Evolutionary conservation across 2,113 vertebrate species (phyloP).

Genomic region (Spea multiplicata): DNA sequence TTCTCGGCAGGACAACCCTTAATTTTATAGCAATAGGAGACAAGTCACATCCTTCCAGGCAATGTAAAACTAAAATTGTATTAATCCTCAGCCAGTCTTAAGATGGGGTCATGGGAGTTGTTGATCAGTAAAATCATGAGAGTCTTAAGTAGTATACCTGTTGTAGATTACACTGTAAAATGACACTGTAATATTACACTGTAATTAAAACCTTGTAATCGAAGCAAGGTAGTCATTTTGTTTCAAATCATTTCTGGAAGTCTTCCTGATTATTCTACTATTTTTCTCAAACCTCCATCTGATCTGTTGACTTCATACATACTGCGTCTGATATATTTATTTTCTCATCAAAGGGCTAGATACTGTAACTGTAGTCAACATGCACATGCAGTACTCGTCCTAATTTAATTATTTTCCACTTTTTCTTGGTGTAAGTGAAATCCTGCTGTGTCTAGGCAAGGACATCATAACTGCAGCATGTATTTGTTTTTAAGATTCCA

Average conservation of each 20-base stretch:
- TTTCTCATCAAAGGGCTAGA: slow-evolving; percentile 1
- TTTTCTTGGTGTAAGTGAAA: not conserved
- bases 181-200: too few species aligned
- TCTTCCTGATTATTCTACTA: not conserved
- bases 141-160: too few species aligned
- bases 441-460: slow-evolving; percentile 25
- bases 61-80: too few species aligned
- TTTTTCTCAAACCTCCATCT: not conserved
- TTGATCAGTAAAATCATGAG: too few species aligned
- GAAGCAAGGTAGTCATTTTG: too few species aligned
- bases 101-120: too few species aligned
- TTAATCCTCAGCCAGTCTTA: too few species aligned
- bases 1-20: too few species aligned
- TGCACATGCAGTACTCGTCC: not conserved
- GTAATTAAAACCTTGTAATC: too few species aligned
- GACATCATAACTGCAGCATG: not conserved
- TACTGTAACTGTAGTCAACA: slow-evolving; percentile 10
- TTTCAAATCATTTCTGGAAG: not conserved
- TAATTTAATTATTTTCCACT: slow-evolving; percentile 26
- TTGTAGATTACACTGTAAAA: too few species aligned
- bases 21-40: too few species aligned
- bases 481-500: slow-evolving; percentile 18
- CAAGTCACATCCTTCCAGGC: too few species aligned
- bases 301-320: not conserved
- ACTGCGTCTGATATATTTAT: not conserved